Evolutionary conservation across 2,797 vertebrate species (phyloP).

Genomic region (Australoheros facetus): DNA sequence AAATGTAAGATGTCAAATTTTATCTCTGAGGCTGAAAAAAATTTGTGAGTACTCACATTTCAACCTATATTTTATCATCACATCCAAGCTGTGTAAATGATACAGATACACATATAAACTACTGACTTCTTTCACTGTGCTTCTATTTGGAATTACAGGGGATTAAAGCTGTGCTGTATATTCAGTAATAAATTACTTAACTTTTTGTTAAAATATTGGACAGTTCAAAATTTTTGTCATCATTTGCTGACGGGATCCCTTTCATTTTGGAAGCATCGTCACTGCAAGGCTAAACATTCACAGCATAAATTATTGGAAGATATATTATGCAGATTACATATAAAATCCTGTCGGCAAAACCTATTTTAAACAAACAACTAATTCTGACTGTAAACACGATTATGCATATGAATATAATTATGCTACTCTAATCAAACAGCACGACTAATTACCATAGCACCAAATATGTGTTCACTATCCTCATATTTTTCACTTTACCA

Average conservation of each 20-base stretch:
- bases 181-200: conserved; percentile 27
- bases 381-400: conserved; percentile 80
- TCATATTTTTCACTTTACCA: conserved; percentile 32
- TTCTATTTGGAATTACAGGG: conserved; percentile 6
- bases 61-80: conserved; percentile 18
- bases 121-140: conserved; percentile 22
- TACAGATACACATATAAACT: conserved; percentile 5
- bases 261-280: conserved; percentile 43
- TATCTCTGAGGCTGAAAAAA: conserved; percentile 13
- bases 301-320: conserved; percentile 48
- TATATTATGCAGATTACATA: conserved; percentile 78
- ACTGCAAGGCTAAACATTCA: conserved; percentile 43
- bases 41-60: conserved; percentile 16
- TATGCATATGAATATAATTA: conserved; percentile 72
- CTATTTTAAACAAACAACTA: conserved; percentile 79
- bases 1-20: background rate
- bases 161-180: background rate
- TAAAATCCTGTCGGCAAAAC: conserved; percentile 75
- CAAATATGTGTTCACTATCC: conserved; percentile 61
- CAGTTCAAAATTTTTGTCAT: conserved; percentile 33
- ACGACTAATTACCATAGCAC: conserved; percentile 75
- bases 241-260: conserved; percentile 41
- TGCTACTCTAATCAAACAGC: conserved; percentile 75
- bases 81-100: conserved; percentile 28
- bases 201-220: conserved; percentile 38